These are phyloP conservation scores for Pristionchus pacificus DNA, from an alignment of 1,140 invertebrate species.

Conservation along the genomic window DNA sequence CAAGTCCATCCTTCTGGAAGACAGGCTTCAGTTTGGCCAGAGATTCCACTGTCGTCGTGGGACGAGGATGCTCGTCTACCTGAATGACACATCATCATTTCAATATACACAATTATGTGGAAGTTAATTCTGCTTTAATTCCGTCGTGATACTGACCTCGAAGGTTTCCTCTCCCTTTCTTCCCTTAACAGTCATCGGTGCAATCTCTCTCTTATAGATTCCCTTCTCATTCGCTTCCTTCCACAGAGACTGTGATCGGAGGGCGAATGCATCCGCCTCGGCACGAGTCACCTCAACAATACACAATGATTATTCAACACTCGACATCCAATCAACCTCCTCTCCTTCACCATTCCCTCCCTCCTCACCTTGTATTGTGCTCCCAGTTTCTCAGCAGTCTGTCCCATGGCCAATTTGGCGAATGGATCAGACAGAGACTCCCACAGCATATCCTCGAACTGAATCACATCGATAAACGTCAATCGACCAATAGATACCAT, in stretches of 20 bases:
- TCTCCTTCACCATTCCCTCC: neutral
- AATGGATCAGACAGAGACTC: constrained; percentile 81
- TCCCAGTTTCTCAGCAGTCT: constrained; percentile 94
- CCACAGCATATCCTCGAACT: constrained; percentile 89
- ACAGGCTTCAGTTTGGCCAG: constrained; percentile 77
- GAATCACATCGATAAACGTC: constrained; percentile 35
- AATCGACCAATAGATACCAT: too few species aligned
- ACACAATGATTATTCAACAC: too few species aligned
- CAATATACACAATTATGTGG: neutral
- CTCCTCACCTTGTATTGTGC: constrained; percentile 71
- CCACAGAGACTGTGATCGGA: constrained; percentile 70
- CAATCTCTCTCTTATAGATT: constrained; percentile 82
- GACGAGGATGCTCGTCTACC: constrained; percentile 88
- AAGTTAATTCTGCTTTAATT: neutral
- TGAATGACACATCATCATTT: too few species aligned
- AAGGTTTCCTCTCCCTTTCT: constrained; percentile 74
- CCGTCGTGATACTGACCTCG: constrained; percentile 53
- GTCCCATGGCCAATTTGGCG: constrained; percentile 87
- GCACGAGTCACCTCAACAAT: constrained; percentile 70
- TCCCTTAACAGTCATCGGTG: constrained; percentile 76
- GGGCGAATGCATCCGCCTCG: constrained; percentile 81
- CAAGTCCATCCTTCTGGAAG: constrained; percentile 91
- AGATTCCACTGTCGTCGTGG: constrained; percentile 77
- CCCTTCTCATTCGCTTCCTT: constrained; percentile 69
- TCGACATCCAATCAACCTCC: too few species aligned